Percentiles rank a stretch among this genome's conserved stretches.
phyloP scores from a whole-genome alignment of 2,888 invertebrate genomes.

The Ormyrus thymus region DNA sequence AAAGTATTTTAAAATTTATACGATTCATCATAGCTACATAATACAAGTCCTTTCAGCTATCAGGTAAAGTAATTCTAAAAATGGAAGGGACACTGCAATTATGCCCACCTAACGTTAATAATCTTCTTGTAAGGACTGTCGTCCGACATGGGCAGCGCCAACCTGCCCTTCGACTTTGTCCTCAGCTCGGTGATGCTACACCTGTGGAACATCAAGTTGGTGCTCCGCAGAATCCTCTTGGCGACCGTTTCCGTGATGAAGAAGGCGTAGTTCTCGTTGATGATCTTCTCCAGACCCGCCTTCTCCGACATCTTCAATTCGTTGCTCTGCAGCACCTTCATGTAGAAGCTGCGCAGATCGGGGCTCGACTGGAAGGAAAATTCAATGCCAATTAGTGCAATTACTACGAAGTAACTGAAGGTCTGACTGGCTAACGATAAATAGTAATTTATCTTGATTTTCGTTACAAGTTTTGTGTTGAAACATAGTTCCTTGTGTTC shows the following conservation, averaged over 20 bases:
- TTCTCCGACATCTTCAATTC: conserved; percentile 67
- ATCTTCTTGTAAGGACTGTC: conserved; percentile 79
- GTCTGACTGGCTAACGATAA: no score
- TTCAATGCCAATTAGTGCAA: no score
- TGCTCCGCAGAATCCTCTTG: conserved; percentile 75
- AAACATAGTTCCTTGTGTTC: no score
- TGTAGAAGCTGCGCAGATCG: conserved; percentile 77
- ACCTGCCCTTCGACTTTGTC: conserved; percentile 77
- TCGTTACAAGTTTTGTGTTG: no score
- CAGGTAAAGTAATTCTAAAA: no score
- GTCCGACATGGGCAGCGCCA: conserved; percentile 79
- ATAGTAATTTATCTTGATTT: no score
- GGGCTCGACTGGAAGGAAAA: conserved; percentile 65
- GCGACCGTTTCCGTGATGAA: conserved; percentile 80
- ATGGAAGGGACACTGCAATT: no score
- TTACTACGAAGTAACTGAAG: no score
- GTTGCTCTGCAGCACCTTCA: conserved; percentile 70
- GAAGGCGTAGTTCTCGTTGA: conserved; percentile 79
- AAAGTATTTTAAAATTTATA: no score
- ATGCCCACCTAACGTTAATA: conserved; percentile 77
- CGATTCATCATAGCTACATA: no score
- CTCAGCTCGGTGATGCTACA: conserved; percentile 79
- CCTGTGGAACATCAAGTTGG: conserved; percentile 70
- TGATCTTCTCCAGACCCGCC: conserved; percentile 77
- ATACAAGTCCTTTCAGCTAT: no score